These are phyloP conservation scores for Oligia latruncula DNA, from an alignment of 2,888 invertebrate species.

Conservation along the genomic window DNA sequence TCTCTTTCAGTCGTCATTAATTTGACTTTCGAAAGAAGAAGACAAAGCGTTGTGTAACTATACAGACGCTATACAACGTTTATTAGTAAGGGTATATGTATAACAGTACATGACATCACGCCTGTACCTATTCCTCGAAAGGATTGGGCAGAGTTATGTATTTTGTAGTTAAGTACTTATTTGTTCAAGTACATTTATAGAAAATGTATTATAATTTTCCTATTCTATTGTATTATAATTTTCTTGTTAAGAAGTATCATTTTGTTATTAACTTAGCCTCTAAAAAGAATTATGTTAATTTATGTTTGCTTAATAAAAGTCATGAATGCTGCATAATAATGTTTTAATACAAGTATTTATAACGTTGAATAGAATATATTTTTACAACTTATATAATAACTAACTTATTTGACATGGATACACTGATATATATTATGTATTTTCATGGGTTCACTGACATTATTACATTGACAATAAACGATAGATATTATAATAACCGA, in stretches of 20 bases:
- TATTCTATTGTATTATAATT: neutral
- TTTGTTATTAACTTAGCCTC: neutral
- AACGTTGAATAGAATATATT: conserved; percentile 65
- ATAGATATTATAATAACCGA: conserved; percentile 8
- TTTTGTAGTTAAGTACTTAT: too few species aligned
- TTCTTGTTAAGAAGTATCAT: neutral
- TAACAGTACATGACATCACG: neutral
- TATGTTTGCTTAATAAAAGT: conserved; percentile 50
- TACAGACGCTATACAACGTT: too few species aligned
- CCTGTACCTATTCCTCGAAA: neutral
- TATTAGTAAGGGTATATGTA: too few species aligned
- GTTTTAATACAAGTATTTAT: conserved; percentile 62
- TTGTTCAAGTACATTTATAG: neutral
- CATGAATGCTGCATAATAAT: conserved; percentile 50
- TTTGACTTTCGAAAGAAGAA: too few species aligned
- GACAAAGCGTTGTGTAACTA: too few species aligned
- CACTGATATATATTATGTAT: conserved; percentile 36
- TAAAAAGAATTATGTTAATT: conserved; percentile 13
- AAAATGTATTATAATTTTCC: neutral
- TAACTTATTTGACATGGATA: conserved; percentile 54
- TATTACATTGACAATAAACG: conserved; percentile 27
- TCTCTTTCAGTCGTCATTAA: too few species aligned
- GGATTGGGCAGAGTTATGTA: neutral
- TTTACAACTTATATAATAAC: conserved; percentile 57
- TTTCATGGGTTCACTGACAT: conserved; percentile 29